A percentile compares a stretch with the other conserved stretches of the same genome.
These are phyloP conservation scores for Halichondria panicea DNA, from an alignment of 37 sponge, comb jelly and placozoan species.

Conservation along the genomic window DNA sequence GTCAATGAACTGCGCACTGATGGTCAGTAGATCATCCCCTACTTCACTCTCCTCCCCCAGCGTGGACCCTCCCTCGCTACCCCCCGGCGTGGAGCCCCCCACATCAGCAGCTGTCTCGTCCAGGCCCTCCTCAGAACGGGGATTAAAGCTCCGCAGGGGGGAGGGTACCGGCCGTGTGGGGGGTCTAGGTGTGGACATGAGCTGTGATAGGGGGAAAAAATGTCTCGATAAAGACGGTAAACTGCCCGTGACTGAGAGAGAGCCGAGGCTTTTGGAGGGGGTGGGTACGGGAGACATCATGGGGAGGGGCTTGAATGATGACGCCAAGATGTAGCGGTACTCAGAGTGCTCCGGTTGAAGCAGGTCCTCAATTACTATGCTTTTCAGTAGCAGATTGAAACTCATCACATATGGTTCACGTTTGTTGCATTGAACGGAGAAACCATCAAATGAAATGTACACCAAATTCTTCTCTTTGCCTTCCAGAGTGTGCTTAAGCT, in stretches of 20 bases:
- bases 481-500: slow-evolving; percentile 52
- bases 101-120: neutral
- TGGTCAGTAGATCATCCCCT: slow-evolving; percentile 48
- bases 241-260: neutral
- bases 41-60: neutral
- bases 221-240: slow-evolving; percentile 7
- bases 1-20: slow-evolving; percentile 50
- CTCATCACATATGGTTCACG: slow-evolving; percentile 26
- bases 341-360: slow-evolving; percentile 72
- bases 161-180: slow-evolving; percentile 13
- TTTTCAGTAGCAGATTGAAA: slow-evolving; percentile 69
- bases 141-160: slow-evolving; percentile 69
- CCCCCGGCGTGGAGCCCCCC: neutral
- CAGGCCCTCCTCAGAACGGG: neutral
- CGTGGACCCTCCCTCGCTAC: neutral
- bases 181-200: slow-evolving; percentile 55
- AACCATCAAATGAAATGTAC: slow-evolving; percentile 67
- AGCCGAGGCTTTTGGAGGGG: slow-evolving; percentile 9
- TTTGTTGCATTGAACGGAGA: slow-evolving; percentile 32
- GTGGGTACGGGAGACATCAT: slow-evolving; percentile 45
- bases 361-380: slow-evolving; percentile 84
- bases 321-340: slow-evolving; percentile 74
- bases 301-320: slow-evolving; percentile 64
- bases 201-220: slow-evolving; percentile 49
- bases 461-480: slow-evolving; percentile 45